A percentile compares a stretch with the other conserved stretches of the same genome.
phyloP scores from a whole-genome alignment of 53 echinoderm and acorn worm genomes.

The Paracentrotus lividus region DNA sequence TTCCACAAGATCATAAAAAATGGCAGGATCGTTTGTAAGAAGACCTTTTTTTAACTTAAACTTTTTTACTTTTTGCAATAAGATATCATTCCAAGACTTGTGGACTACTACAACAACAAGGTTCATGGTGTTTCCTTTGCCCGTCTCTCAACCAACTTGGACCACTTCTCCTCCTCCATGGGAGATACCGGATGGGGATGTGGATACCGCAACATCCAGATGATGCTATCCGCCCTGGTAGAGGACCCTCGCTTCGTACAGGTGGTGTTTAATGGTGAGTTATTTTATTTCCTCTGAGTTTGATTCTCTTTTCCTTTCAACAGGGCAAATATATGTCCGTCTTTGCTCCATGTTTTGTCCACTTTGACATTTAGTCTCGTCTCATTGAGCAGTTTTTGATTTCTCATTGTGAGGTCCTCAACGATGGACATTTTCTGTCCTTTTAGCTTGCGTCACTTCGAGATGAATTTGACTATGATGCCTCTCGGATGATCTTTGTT shows the following conservation, averaged over 20 bases:
- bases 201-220: conserved; percentile 97
- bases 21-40: not conserved
- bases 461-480: too few species aligned
- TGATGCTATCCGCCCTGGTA: conserved; percentile 89
- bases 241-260: conserved; percentile 76
- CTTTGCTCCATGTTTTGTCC: too few species aligned
- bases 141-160: conserved; percentile 74
- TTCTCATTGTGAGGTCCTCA: not conserved
- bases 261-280: conserved; percentile 92
- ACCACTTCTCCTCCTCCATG: conserved; percentile 83
- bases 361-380: too few species aligned
- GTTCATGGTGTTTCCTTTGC: conserved; percentile 70
- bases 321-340: too few species aligned
- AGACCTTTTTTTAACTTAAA: too few species aligned
- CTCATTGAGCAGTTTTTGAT: too few species aligned
- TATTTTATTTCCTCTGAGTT: too few species aligned
- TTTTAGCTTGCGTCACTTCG: not conserved
- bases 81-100: conserved; percentile 63
- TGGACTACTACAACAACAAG: conserved; percentile 67
- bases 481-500: not conserved
- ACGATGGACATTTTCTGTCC: not conserved
- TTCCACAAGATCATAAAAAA: too few species aligned
- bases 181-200: conserved; percentile 97
- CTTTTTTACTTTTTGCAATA: not conserved
- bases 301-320: too few species aligned